A percentile compares a stretch with the other conserved stretches of the same genome.
Conservation (phyloP, 37 sponge, comb jelly and placozoan genomes). For the Oscarella lobularis region DNA sequence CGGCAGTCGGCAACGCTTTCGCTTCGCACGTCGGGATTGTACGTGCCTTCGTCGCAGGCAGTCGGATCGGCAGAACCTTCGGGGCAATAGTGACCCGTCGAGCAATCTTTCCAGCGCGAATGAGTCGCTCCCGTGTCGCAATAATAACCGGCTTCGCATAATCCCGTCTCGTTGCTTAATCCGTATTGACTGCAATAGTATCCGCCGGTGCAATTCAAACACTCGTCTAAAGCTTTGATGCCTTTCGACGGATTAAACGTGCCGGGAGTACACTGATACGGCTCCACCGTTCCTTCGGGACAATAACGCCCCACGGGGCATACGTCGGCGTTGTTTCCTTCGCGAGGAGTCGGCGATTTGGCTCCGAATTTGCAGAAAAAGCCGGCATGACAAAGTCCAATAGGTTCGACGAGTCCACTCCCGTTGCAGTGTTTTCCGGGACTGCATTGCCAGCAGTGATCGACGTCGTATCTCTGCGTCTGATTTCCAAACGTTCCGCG, state of each 20-base stretch:
- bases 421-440: conserved; percentile 1
- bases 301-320: conserved; percentile 25
- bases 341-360: background rate
- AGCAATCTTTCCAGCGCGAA: background rate
- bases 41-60: conserved; percentile 2
- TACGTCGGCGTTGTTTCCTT: background rate
- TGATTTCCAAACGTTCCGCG: background rate
- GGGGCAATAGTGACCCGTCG: conserved; percentile 14
- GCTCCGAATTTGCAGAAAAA: conserved; percentile 8
- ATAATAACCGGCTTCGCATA: conserved; percentile 22
- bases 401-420: background rate
- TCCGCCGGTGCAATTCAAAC: conserved; percentile 14
- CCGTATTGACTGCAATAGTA: conserved; percentile 5
- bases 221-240: background rate
- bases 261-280: conserved; percentile 13
- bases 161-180: background rate
- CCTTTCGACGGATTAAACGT: conserved; percentile 6
- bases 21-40: background rate
- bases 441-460: background rate
- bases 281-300: conserved; percentile 15
- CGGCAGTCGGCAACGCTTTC: background rate
- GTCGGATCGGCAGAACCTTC: background rate
- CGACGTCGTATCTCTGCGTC: background rate
- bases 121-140: conserved; percentile 4
- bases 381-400: background rate